These are phyloP conservation scores for Eunapius fragilis DNA, from an alignment of 37 sponge, comb jelly and placozoan genomes.

Conservation along the genomic window DNA sequence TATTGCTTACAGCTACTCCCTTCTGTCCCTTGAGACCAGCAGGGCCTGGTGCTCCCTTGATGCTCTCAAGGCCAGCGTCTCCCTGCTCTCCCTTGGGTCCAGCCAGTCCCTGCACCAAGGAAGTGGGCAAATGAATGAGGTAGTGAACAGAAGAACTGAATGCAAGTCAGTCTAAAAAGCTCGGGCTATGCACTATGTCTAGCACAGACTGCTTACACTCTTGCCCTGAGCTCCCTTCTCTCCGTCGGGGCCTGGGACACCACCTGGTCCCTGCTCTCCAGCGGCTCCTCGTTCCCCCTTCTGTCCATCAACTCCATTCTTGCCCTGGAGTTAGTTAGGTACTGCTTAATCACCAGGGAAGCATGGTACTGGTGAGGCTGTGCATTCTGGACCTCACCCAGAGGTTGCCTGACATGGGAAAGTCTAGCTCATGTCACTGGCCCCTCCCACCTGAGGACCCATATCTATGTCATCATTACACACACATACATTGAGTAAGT, in stretches of 20 bases:
- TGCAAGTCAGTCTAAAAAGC: no score
- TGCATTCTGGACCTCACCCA: no score
- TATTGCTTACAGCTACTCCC: constrained; percentile 24
- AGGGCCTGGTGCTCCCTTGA: constrained; percentile 45
- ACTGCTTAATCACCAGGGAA: no score
- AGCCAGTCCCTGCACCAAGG: constrained; percentile 24
- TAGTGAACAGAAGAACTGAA: no score
- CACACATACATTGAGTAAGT: no score
- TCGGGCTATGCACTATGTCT: no score
- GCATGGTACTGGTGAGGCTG: no score
- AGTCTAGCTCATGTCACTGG: no score
- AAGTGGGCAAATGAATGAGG: no score
- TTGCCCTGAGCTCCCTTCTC: constrained; percentile 64
- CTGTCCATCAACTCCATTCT: constrained; percentile 57
- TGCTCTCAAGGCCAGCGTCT: constrained; percentile 46
- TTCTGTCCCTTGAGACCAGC: constrained; percentile 51
- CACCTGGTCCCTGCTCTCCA: constrained; percentile 49
- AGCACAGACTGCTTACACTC: constrained; percentile 34
- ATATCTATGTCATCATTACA: no score
- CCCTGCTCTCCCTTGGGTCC: constrained; percentile 47
- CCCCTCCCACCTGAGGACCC: no score
- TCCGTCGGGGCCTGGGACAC: constrained; percentile 59
- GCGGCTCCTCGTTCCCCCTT: constrained; percentile 51
- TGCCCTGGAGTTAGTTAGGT: constrained; percentile 63
- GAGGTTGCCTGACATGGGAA: no score